Percentiles rank a stretch among this genome's conserved stretches.
These are phyloP conservation scores for Drosophila antonietae DNA, from an alignment of 2,888 invertebrate species.

Conservation along the genomic window DNA sequence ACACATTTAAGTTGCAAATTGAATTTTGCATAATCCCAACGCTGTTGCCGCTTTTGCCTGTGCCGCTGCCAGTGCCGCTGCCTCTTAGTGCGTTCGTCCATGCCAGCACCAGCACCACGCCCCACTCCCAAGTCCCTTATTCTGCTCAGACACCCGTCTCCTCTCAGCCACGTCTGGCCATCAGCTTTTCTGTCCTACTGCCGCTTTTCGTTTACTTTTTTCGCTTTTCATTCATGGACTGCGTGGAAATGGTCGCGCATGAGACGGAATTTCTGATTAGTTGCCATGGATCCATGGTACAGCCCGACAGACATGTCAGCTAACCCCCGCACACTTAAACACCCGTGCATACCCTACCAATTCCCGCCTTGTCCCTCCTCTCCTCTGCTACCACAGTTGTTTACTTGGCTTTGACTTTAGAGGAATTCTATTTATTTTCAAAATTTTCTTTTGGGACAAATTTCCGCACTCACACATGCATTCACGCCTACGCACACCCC, in stretches of 20 bases:
- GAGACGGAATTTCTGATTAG: slow-evolving; percentile 77
- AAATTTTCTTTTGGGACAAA: slow-evolving; percentile 73
- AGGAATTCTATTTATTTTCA: slow-evolving; percentile 78
- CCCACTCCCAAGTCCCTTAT: neutral
- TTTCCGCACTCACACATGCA: slow-evolving; percentile 46
- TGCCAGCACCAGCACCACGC: neutral
- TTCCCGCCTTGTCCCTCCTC: neutral
- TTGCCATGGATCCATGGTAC: slow-evolving; percentile 63
- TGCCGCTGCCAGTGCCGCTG: slow-evolving; percentile 15
- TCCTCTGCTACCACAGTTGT: slow-evolving; percentile 45
- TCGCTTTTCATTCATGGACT: slow-evolving; percentile 34
- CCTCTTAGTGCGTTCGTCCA: slow-evolving; percentile 38
- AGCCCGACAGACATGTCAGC: slow-evolving; percentile 20
- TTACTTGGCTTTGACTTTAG: slow-evolving; percentile 75
- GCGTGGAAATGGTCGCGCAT: slow-evolving; percentile 67
- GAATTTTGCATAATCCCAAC: slow-evolving; percentile 82
- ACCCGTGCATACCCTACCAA: neutral
- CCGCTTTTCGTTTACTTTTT: slow-evolving; percentile 21
- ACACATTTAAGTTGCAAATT: slow-evolving; percentile 84
- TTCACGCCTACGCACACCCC: slow-evolving; percentile 39
- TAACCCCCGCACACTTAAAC: neutral
- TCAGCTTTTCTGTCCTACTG: slow-evolving; percentile 29
- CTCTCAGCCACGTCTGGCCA: slow-evolving; percentile 7
- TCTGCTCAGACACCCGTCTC: neutral
- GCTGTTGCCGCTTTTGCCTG: slow-evolving; percentile 15